A percentile compares a stretch with the other conserved stretches of the same genome.
These are phyloP conservation scores for Zapus hudsonius DNA, from an alignment of 2,113 vertebrate species.

Conservation along the genomic window DNA sequence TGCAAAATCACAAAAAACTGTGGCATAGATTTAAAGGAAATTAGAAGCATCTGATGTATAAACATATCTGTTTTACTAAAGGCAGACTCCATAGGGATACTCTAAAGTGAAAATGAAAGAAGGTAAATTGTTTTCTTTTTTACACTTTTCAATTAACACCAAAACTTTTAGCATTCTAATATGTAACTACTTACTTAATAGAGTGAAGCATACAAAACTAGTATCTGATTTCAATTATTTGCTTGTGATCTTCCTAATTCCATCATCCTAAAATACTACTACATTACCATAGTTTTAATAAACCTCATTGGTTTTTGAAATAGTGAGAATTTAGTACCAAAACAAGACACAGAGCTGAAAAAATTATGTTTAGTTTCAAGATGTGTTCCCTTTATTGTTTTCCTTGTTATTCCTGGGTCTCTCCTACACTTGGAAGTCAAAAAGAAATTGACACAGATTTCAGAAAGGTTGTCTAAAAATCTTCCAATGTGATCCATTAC, in stretches of 20 bases:
- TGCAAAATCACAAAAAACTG: background rate
- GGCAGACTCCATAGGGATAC: background rate
- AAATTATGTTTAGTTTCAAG: background rate
- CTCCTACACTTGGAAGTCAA: background rate
- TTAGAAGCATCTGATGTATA: background rate
- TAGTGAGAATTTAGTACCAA: background rate
- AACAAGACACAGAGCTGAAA: background rate
- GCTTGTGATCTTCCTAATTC: background rate
- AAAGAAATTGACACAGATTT: background rate
- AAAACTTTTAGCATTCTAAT: background rate
- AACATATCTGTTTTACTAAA: background rate
- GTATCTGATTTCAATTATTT: background rate
- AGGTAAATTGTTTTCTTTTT: background rate
- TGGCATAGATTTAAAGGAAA: background rate
- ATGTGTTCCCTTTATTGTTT: background rate
- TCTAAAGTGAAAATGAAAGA: background rate
- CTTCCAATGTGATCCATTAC: background rate
- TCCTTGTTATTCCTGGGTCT: background rate
- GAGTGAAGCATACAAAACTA: background rate
- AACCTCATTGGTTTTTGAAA: background rate
- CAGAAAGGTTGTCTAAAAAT: background rate
- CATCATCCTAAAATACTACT: background rate
- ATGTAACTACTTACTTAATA: background rate
- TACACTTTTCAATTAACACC: background rate
- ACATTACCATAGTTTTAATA: background rate